Conservation (phyloP, 2,888 invertebrate species). For the Synergus gifuensis region DNA sequence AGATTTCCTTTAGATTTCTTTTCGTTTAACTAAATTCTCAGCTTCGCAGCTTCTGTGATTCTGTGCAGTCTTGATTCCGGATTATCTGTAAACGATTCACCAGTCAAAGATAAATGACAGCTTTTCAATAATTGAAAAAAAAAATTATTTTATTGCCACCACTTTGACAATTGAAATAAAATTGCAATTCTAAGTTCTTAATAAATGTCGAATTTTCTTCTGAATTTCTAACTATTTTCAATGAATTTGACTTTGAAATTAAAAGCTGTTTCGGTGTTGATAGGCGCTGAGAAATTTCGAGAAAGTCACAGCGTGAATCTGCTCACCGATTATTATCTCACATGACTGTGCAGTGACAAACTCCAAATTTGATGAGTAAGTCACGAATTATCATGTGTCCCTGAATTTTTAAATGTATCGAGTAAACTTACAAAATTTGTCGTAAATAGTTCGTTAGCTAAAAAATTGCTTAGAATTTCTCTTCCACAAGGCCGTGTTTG, state of each 20-base stretch:
- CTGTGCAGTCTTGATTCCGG: slow-evolving; percentile 72
- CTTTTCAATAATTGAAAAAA: neutral
- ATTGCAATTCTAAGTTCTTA: neutral
- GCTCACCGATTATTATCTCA: slow-evolving; percentile 64
- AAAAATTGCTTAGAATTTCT: slow-evolving; percentile 88
- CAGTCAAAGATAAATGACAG: slow-evolving; percentile 39
- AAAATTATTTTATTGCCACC: neutral
- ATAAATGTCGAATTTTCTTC: neutral
- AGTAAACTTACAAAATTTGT: slow-evolving; percentile 72
- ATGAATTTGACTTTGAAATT: slow-evolving; percentile 22
- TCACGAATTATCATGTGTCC: slow-evolving; percentile 61
- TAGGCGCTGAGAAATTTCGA: slow-evolving; percentile 60
- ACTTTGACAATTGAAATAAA: neutral
- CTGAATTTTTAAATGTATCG: slow-evolving; percentile 17
- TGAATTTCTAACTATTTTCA: slow-evolving; percentile 18
- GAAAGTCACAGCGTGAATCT: slow-evolving; percentile 65
- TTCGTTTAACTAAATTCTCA: slow-evolving; percentile 58
- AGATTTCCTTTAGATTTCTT: slow-evolving; percentile 13
- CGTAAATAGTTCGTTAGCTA: slow-evolving; percentile 73
- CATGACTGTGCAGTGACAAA: slow-evolving; percentile 71
- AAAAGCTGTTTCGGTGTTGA: slow-evolving; percentile 60
- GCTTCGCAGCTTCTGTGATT: slow-evolving; percentile 61
- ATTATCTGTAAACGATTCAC: slow-evolving; percentile 63
- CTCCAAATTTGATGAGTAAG: slow-evolving; percentile 53
- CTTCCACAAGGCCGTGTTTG: slow-evolving; percentile 96